Conservation (phyloP, 2,113 vertebrate species). For the Hemiscyllium ocellatum region DNA sequence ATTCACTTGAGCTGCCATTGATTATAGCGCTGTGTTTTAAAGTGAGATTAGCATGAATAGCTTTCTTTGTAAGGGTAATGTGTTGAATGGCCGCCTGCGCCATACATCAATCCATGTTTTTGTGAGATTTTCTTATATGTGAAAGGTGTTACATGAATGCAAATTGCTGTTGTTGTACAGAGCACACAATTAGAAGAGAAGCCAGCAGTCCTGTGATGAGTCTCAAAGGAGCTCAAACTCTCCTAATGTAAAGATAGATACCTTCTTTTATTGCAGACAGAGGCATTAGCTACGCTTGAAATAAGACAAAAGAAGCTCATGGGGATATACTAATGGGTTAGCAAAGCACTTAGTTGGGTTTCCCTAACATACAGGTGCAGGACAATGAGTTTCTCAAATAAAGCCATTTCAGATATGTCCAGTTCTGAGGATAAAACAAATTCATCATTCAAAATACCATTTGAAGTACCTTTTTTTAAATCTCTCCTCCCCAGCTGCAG, state of each 20-base stretch:
- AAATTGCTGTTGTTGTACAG: not conserved
- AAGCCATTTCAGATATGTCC: not conserved
- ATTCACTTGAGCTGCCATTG: no score
- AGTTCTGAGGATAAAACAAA: not conserved
- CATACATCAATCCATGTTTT: not conserved
- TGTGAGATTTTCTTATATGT: not conserved
- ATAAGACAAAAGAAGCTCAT: not conserved
- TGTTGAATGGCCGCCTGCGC: no score
- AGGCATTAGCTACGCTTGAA: not conserved
- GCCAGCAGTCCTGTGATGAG: not conserved
- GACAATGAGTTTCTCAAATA: not conserved
- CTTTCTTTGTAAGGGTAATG: no score
- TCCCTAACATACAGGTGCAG: not conserved
- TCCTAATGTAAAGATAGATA: not conserved
- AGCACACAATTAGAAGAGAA: not conserved
- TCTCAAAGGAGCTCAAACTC: not conserved
- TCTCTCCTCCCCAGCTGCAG: not conserved
- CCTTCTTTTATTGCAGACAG: not conserved
- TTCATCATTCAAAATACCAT: not conserved
- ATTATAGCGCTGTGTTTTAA: no score
- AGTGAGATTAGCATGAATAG: no score
- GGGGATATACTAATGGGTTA: not conserved
- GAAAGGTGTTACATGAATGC: not conserved
- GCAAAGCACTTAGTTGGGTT: not conserved
- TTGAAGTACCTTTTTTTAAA: not conserved